phyloP scores from a whole-genome alignment of 2,113 vertebrate species.

The Lamprotornis superbus region DNA sequence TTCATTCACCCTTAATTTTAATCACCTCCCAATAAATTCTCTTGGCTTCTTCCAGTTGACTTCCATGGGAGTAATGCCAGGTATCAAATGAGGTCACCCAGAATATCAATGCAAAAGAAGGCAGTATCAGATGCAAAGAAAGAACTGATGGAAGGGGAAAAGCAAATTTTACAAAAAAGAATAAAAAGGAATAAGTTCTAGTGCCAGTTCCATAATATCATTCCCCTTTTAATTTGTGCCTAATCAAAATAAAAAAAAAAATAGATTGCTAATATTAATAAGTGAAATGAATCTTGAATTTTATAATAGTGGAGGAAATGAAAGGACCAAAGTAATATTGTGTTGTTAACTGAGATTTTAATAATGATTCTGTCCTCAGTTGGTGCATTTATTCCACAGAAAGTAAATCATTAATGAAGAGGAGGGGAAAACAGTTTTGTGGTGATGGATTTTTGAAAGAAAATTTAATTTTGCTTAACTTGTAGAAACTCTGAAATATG shows the following conservation, averaged over 20 bases:
- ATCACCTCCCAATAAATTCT: not conserved
- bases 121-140: not conserved
- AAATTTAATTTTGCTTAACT: conserved; percentile 24
- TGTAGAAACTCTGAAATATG: not conserved
- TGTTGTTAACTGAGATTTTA: conserved; percentile 68
- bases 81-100: not conserved
- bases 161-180: not conserved
- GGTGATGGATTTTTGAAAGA: conserved; percentile 37
- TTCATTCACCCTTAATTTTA: not conserved
- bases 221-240: conserved; percentile 52
- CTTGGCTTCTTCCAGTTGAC: not conserved
- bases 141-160: not conserved
- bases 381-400: conserved; percentile 45
- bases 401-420: conserved; percentile 65
- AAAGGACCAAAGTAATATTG: conserved; percentile 57
- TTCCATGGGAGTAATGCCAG: not conserved
- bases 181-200: not conserved
- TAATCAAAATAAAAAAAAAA: conserved; percentile 53
- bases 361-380: conserved; percentile 66
- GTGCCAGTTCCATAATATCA: not conserved
- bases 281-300: conserved; percentile 67
- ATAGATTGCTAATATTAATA: conserved; percentile 66
- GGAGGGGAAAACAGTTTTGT: conserved; percentile 4
- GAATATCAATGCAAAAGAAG: not conserved
- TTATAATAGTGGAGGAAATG: conserved; percentile 63